Base-by-base conservation (phyloP, 2,888 invertebrate species). In the Epirrita christyi region DNA sequence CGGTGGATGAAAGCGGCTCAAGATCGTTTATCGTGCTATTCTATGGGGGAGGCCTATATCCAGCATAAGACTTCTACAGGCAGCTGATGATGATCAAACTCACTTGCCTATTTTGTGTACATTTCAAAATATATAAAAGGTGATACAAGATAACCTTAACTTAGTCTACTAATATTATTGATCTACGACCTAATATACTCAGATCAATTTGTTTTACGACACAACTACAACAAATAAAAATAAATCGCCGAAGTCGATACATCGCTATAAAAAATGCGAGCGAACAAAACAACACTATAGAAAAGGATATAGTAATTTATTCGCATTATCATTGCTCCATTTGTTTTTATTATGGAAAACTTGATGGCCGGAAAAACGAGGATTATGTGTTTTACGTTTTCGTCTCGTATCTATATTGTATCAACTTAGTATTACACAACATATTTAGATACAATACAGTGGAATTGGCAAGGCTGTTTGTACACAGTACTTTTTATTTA, bases 281-380 rank as follows among this genome's bases (percentile, higher is more conserved):
- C 70, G 60, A 66, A 63, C 59, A 65, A 66, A 63, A 50, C 59
- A 85, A 78, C 76, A 78, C 79, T 76, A 73, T 75, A 13, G 40
- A 29, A 14, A 29, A 11, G 29, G 32, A 48, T 49, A 11, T 0
- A 78, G 75, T 78, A 73, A 78, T 79, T 76, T 77, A 76, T 75
- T 68, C 76, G 73, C 73, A 83, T 86, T 87, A 85, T 84, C 71
- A 83, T 83, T 81, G 88, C 77, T 58, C 73, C 86, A 85, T 88
- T 87, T 83, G 78, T 68, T 86, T 87, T 88, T 88, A 87, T 81
- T 74, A 78, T 73, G 64, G 70, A 71, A 66, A 71, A 74, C 70
- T 75, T 81, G 76, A 81, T 80, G 77, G 71, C 66, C 55, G 69
- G 66, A 59, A 69, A 63, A 69, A 67, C 64, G 68, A 55, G 67